These are phyloP conservation scores for Mythimna pallens DNA, from an alignment of 2,888 invertebrate genomes.

Conservation along the genomic window DNA sequence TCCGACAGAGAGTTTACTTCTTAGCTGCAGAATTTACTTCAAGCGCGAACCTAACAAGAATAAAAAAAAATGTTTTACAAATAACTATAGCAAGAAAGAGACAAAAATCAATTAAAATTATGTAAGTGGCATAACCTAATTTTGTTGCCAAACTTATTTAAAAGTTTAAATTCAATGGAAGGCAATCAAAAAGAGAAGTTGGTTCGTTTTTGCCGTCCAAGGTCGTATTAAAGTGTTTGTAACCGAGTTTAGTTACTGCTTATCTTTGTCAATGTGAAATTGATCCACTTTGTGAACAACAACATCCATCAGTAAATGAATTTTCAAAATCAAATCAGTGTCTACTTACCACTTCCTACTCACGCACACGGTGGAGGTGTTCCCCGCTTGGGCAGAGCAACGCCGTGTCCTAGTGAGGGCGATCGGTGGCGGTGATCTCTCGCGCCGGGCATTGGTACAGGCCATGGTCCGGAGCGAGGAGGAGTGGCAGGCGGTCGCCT, in stretches of 20 bases:
- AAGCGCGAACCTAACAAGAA: no score
- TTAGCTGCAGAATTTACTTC: no score
- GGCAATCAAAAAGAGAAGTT: neutral
- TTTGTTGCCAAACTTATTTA: conserved; percentile 13
- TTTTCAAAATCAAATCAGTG: no score
- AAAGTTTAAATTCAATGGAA: conserved; percentile 39
- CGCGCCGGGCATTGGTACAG: no score
- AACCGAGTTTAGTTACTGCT: conserved; percentile 2
- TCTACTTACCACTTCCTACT: no score
- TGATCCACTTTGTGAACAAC: neutral
- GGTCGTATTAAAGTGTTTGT: conserved; percentile 4
- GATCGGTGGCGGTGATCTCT: no score
- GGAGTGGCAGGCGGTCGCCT: no score
- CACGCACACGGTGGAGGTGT: no score
- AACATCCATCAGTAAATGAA: neutral
- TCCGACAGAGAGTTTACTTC: no score
- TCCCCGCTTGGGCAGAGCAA: no score
- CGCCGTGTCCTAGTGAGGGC: no score
- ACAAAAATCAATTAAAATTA: neutral
- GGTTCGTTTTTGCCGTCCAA: conserved; percentile 6
- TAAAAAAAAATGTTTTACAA: neutral
- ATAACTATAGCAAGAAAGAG: neutral
- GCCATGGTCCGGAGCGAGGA: no score
- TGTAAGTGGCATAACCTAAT: neutral
- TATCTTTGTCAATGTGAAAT: neutral